phyloP scores from a whole-genome alignment of 2,113 vertebrate species.

The Sarotherodon lohbergeri region DNA sequence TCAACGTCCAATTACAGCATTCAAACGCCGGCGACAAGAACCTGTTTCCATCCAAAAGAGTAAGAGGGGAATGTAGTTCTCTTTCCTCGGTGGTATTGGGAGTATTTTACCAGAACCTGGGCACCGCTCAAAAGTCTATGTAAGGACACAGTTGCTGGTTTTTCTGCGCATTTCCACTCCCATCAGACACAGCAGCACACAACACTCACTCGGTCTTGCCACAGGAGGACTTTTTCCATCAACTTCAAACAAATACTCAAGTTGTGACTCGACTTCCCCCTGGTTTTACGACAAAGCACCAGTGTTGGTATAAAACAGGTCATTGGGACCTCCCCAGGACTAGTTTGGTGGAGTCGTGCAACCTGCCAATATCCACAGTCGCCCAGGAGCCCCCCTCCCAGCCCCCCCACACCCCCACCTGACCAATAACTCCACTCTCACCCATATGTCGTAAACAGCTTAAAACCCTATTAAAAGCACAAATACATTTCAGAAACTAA shows the following conservation, averaged over 20 bases:
- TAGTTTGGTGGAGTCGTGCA: slow-evolving; percentile 40
- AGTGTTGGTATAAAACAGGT: slow-evolving; percentile 77
- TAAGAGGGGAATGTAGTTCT: slow-evolving; percentile 33
- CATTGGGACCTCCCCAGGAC: slow-evolving; percentile 73
- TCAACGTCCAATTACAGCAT: slow-evolving; percentile 58
- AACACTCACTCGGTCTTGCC: slow-evolving; percentile 26
- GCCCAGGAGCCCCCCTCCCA: slow-evolving; percentile 10
- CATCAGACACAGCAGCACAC: slow-evolving; percentile 48
- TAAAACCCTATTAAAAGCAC: slow-evolving; percentile 70
- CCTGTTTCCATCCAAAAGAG: slow-evolving; percentile 52
- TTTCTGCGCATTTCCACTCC: slow-evolving; percentile 37
- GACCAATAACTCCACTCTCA: slow-evolving; percentile 68
- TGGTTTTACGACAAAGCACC: slow-evolving; percentile 64
- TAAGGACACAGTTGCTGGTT: slow-evolving; percentile 40
- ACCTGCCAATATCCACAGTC: slow-evolving; percentile 67
- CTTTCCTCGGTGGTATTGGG: slow-evolving; percentile 26
- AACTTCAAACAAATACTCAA: slow-evolving; percentile 64
- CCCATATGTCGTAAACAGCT: slow-evolving; percentile 69
- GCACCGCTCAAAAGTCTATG: slow-evolving; percentile 31
- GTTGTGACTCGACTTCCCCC: slow-evolving; percentile 67
- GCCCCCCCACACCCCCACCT: neutral
- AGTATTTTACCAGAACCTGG: slow-evolving; percentile 57
- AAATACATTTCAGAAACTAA: slow-evolving; percentile 69
- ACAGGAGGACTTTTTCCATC: slow-evolving; percentile 55
- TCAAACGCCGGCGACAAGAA: slow-evolving; percentile 30